Base-by-base conservation (phyloP, 2,113 vertebrate species). In the Aegotheles bennettii region DNA sequence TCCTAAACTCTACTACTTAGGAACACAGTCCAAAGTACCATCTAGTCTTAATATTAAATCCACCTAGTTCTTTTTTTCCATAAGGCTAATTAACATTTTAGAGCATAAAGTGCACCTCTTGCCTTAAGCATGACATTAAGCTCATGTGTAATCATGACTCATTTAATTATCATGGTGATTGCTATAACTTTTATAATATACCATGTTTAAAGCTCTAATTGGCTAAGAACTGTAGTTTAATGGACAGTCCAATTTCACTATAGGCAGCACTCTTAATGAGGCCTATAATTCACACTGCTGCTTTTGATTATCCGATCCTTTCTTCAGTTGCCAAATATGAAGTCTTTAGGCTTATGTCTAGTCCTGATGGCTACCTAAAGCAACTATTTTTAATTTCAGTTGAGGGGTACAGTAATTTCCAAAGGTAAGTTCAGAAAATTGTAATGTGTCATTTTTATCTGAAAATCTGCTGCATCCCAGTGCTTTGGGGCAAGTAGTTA, bases 131-230 rank as follows among this genome's bases (percentile, higher is more conserved):
- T 69, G 70, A 43, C 75, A 87, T 68, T 87, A 90, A 71, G 21
- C 8, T 75, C 20, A 74, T 42, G 8, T 75, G 18, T 67, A 93
- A 67, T 71, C 48, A 89, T 63, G 61, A 89, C n/a, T 93, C 86
- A 83, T 65, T 95, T 90, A 93, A 95, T 94, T 75, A 79, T 93
- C 21, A 64, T 40, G 28, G 6, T 71, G 50, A 73, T 73, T 87
- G 45, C 43, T 80, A 16, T 61, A 78, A 82, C 87, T 87, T 93
- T 95, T 90, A 68, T 91, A 95, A 65, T 90, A 56, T 11, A 53
- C 11, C 16, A 19, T 69, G 10, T 93, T 85, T 94, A 83, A 93
- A 96, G 33, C 28, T 65, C 48, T 91, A 73, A 80, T 36, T 80
- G 38, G 6, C 40, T 82, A 85, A 94, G 84, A 71, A 84, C 33